Evolutionary conservation across 2,113 vertebrate species (phyloP).

Genomic region (Ammodytes marinus): DNA sequence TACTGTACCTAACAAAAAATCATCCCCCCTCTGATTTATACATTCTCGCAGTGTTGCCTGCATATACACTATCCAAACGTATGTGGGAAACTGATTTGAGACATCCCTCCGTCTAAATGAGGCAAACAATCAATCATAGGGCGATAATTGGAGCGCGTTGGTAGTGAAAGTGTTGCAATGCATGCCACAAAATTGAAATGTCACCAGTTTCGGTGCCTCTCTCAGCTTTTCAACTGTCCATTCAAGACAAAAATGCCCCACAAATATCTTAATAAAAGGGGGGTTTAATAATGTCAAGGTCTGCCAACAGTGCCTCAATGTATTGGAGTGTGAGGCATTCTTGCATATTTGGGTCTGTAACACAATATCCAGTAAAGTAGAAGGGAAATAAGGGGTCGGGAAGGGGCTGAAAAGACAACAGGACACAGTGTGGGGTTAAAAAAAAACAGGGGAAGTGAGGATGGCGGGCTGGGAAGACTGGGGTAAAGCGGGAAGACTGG

Average conservation of each 20-base stretch:
- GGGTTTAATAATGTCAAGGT: conserved; percentile 43
- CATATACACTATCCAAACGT: conserved; percentile 24
- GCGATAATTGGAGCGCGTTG: too few relatives aligned
- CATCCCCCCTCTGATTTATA: conserved; percentile 48
- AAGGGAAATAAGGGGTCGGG: conserved; percentile 2
- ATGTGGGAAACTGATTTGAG: conserved; percentile 39
- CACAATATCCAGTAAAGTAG: conserved; percentile 50
- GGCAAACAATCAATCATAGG: conserved; percentile 53
- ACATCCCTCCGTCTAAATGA: conserved; percentile 49
- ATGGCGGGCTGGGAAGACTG: neutral
- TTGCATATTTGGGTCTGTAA: conserved; percentile 58
- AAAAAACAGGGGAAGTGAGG: conserved; percentile 11
- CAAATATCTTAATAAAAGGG: neutral
- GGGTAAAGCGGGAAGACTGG: conserved; percentile 51
- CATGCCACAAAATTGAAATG: too few relatives aligned
- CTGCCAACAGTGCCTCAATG: conserved; percentile 34
- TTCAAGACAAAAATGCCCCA: too few relatives aligned
- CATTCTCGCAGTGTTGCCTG: conserved; percentile 20
- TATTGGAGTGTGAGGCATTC: conserved; percentile 41
- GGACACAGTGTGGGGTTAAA: conserved; percentile 15
- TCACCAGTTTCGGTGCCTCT: too few relatives aligned
- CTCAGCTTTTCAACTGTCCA: too few relatives aligned
- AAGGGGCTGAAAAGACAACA: conserved; percentile 51
- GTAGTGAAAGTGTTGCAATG: too few relatives aligned
- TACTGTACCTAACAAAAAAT: conserved; percentile 18